Percentiles rank a stretch among this genome's conserved stretches.
Conservation (phyloP, 2,797 vertebrate genomes). For the Catamblyrhynchus diadema region DNA sequence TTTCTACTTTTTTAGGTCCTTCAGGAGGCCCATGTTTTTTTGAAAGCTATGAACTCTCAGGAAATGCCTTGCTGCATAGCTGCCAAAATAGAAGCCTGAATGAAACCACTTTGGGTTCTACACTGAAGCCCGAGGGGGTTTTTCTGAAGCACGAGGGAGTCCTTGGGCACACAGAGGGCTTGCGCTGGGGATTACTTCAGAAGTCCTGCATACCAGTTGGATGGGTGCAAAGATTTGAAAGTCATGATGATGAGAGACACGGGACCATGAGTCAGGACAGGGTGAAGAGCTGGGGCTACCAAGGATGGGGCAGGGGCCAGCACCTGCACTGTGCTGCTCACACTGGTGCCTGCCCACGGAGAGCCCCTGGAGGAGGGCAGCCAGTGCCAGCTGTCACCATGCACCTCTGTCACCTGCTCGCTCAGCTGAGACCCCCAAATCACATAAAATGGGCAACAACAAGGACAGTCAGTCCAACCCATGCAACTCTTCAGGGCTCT, state of each 20-base stretch:
- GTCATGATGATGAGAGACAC: no score
- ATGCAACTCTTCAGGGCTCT: background rate
- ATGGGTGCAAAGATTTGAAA: background rate
- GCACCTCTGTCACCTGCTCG: background rate
- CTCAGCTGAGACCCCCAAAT: background rate
- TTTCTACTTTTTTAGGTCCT: background rate
- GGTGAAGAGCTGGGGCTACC: background rate
- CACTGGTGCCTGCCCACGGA: fast-evolving
- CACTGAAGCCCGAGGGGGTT: background rate
- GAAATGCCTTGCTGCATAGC: conserved; percentile 17
- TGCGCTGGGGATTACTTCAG: background rate
- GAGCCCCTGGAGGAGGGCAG: background rate
- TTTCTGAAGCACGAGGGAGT: background rate
- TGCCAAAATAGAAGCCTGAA: conserved; percentile 30
- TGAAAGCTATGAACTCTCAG: conserved; percentile 25
- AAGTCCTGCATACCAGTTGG: background rate
- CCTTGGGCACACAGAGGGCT: background rate
- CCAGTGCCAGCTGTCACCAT: fast-evolving
- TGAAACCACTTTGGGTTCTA: background rate
- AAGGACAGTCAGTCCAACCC: background rate
- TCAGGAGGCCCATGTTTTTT: background rate
- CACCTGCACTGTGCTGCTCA: fast-evolving
- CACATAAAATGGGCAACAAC: fast-evolving
- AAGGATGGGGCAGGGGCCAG: background rate
- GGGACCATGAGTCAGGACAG: background rate